A percentile compares a stretch with the other conserved stretches of the same genome.
Evolutionary conservation across 2,797 vertebrate species (phyloP).

Genomic region (Notolepis coatsorum): DNA sequence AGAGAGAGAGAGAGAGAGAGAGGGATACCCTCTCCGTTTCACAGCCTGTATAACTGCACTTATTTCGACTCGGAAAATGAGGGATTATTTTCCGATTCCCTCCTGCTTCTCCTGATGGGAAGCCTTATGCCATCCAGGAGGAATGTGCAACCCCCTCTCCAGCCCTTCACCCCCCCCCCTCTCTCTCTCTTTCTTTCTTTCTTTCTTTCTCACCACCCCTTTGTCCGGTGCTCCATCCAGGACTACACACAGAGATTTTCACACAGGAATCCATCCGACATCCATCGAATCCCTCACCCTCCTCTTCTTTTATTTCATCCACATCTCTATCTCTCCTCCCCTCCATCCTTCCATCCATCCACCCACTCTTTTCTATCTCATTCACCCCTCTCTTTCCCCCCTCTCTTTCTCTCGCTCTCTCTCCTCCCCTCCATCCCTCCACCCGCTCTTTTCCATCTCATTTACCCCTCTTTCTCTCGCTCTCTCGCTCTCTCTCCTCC

Average conservation of each 20-base stretch:
- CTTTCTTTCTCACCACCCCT: too few relatives aligned
- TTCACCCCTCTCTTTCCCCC: neutral
- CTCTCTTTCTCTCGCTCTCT: neutral
- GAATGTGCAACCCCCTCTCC: conserved; percentile 76
- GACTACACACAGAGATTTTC: conserved; percentile 35
- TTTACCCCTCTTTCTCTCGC: too few relatives aligned
- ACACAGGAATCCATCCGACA: too few relatives aligned
- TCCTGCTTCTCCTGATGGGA: conserved; percentile 68
- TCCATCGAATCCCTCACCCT: too few relatives aligned
- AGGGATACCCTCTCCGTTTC: neutral
- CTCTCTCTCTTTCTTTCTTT: conserved; percentile 16
- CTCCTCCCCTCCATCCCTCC: neutral
- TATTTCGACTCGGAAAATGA: conserved; percentile 70
- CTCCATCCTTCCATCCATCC: too few relatives aligned
- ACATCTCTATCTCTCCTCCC: too few relatives aligned
- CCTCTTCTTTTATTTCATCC: too few relatives aligned
- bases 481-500: neutral
- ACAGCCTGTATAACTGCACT: conserved; percentile 29
- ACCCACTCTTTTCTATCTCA: too few relatives aligned
- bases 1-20: neutral
- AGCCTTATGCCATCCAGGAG: conserved; percentile 78
- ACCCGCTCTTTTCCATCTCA: too few relatives aligned
- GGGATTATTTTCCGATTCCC: conserved; percentile 73
- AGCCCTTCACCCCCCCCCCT: conserved; percentile 35
- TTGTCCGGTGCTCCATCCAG: conserved; percentile 48